These are phyloP conservation scores for Anorthoa munda DNA, from an alignment of 2,888 invertebrate species.

Conservation along the genomic window DNA sequence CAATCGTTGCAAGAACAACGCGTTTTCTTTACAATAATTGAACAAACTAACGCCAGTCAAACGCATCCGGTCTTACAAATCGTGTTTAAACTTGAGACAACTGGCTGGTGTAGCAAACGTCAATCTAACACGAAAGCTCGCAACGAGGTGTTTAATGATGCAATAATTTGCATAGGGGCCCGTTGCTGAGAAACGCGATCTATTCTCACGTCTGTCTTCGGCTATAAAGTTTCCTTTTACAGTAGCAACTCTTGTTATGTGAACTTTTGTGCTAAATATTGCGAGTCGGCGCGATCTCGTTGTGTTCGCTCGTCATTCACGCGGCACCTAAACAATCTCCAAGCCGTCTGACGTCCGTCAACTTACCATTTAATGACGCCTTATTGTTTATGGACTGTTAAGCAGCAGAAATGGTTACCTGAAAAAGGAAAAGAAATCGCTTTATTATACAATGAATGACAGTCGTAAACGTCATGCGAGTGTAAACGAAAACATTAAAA, in stretches of 20 bases:
- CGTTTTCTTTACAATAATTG: constrained; percentile 78
- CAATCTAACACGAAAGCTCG: constrained; percentile 85
- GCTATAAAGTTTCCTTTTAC: constrained; percentile 80
- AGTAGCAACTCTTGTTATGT: constrained; percentile 81
- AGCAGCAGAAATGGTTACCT: constrained; percentile 82
- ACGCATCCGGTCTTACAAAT: constrained; percentile 84
- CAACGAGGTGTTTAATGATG: constrained; percentile 89
- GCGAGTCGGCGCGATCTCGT: constrained; percentile 54
- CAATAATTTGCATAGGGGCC: constrained; percentile 89
- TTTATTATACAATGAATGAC: constrained; percentile 75
- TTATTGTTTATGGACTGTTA: constrained; percentile 75
- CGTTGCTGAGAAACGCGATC: constrained; percentile 79
- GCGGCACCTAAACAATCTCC: constrained; percentile 62
- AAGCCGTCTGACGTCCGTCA: constrained; percentile 62
- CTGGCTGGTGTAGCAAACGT: constrained; percentile 76
- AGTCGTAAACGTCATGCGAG: constrained; percentile 71
- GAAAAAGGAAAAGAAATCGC: constrained; percentile 77
- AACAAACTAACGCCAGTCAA: constrained; percentile 86
- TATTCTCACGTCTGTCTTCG: constrained; percentile 88
- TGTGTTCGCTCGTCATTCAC: constrained; percentile 60
- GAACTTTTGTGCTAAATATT: constrained; percentile 76
- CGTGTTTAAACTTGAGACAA: constrained; percentile 73
- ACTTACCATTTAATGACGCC: constrained; percentile 81
- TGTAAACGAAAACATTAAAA: constrained; percentile 67
- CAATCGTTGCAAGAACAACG: constrained; percentile 68